Conservation (phyloP, 2,888 invertebrate species). For the Chelonus formosanus region DNA sequence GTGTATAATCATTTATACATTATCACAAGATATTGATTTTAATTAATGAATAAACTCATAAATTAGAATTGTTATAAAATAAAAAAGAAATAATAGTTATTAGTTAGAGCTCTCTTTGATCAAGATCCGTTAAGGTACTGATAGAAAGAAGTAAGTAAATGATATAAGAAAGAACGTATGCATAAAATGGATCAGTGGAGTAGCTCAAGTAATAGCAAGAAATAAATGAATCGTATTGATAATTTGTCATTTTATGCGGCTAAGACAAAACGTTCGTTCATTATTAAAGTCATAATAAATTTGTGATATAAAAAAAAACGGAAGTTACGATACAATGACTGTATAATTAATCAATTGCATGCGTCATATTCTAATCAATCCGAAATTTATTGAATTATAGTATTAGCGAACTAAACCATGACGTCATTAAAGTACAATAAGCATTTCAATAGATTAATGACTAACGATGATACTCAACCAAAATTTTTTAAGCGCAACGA, state of each 20-base stretch:
- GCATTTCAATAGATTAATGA: conserved; percentile 28
- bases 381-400: conserved; percentile 34
- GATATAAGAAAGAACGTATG: conserved; percentile 20
- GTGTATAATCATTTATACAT: conserved; percentile 20
- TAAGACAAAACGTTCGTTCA: conserved; percentile 46
- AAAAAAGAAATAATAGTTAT: conserved; percentile 31
- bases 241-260: conserved; percentile 38
- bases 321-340: conserved; percentile 37
- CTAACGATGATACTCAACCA: conserved; percentile 2
- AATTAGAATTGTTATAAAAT: conserved; percentile 37
- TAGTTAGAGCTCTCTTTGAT: conserved; percentile 35
- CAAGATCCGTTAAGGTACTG: conserved; percentile 24
- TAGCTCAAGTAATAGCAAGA: conserved; percentile 37
- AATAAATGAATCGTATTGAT: conserved; percentile 41
- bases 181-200: conserved; percentile 37
- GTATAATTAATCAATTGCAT: conserved; percentile 37
- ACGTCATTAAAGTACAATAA: conserved; percentile 35
- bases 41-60: conserved; percentile 34
- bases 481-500: conserved; percentile 29
- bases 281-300: conserved; percentile 51
- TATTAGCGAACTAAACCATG: conserved; percentile 32
- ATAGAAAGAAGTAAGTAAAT: conserved; percentile 22
- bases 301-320: conserved; percentile 43
- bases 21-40: conserved; percentile 25
- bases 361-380: conserved; percentile 38